phyloP scores from a whole-genome alignment of 30 jellyfish, hydroid and myxozoan genomes.

The Calvadosia cruxmelitensis region DNA sequence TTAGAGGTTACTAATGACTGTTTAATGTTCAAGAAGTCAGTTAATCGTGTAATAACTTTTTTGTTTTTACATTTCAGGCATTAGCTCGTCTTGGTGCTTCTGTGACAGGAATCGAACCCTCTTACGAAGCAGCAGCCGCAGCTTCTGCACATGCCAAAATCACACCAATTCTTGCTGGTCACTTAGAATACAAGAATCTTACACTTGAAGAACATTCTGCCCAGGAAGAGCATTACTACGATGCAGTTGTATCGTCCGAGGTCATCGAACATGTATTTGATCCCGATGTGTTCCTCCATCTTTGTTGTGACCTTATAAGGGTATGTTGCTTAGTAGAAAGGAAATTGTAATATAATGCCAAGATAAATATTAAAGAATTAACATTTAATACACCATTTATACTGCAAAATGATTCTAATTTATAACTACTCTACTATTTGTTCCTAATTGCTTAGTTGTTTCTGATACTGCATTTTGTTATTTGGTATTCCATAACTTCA shows the following conservation, averaged over 20 bases:
- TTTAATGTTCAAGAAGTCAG: not conserved
- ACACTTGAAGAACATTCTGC: slow-evolving; percentile 57
- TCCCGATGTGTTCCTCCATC: slow-evolving; percentile 38
- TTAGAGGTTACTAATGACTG: too few relatives aligned
- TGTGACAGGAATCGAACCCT: slow-evolving; percentile 84
- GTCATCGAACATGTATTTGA: slow-evolving; percentile 82
- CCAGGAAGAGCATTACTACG: slow-evolving; percentile 30
- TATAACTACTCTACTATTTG: too few relatives aligned
- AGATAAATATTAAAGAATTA: too few relatives aligned
- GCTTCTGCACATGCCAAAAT: slow-evolving; percentile 39
- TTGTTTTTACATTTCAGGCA: slow-evolving; percentile 42
- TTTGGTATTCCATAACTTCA: not conserved
- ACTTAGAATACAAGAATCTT: slow-evolving; percentile 38
- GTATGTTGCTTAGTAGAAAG: too few relatives aligned
- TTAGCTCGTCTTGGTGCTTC: slow-evolving; percentile 86
- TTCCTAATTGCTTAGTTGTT: too few relatives aligned
- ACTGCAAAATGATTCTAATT: too few relatives aligned
- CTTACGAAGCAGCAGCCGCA: slow-evolving; percentile 26
- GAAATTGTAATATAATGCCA: too few relatives aligned
- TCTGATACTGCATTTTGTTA: not conserved
- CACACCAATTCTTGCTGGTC: slow-evolving; percentile 25
- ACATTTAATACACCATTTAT: too few relatives aligned
- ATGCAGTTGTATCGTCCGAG: slow-evolving; percentile 92
- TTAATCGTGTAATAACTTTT: too few relatives aligned
- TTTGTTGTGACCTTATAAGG: slow-evolving; percentile 53